Conservation (phyloP, 1,140 invertebrate species). For the Drosophila funebris region DNA sequence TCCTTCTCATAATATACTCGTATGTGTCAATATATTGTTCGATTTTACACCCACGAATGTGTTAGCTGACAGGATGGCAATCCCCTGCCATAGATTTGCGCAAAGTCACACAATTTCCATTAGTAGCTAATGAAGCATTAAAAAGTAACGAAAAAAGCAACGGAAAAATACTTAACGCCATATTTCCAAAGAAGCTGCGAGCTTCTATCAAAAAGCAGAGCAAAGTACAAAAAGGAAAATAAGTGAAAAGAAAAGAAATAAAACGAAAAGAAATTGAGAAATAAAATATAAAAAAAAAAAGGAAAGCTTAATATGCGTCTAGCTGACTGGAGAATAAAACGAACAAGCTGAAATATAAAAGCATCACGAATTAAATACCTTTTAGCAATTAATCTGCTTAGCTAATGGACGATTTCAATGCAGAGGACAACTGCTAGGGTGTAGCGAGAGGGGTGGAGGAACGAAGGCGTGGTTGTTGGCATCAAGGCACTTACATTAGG, state of each 20-base stretch:
- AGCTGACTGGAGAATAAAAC: slow-evolving; percentile 42
- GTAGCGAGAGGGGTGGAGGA: not conserved
- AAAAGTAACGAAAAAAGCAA: slow-evolving; percentile 65
- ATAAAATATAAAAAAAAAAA: slow-evolving; percentile 53
- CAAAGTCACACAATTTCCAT: slow-evolving; percentile 70
- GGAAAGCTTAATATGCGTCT: slow-evolving; percentile 48
- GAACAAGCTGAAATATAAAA: slow-evolving; percentile 65
- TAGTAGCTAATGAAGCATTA: slow-evolving; percentile 80
- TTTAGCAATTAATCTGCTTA: slow-evolving; percentile 82
- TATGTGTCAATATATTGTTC: slow-evolving; percentile 9
- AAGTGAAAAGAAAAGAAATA: slow-evolving; percentile 31
- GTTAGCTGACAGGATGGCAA: not conserved
- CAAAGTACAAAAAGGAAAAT: slow-evolving; percentile 18
- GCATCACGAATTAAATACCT: slow-evolving; percentile 80
- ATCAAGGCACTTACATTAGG: slow-evolving; percentile 64
- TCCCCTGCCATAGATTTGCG: slow-evolving; percentile 10
- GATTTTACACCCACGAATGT: slow-evolving; percentile 8
- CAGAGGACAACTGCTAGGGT: slow-evolving; percentile 47
- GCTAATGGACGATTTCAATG: slow-evolving; percentile 80
- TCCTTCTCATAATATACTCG: not conserved
- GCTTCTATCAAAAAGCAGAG: slow-evolving; percentile 67
- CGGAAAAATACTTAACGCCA: slow-evolving; percentile 64
- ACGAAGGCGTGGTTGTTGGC: not conserved
- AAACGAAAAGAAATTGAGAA: slow-evolving; percentile 45
- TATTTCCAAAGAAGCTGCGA: slow-evolving; percentile 62